These are phyloP conservation scores for Polypterus bichir DNA, from an alignment of 2,113 vertebrate species.

Conservation along the genomic window DNA sequence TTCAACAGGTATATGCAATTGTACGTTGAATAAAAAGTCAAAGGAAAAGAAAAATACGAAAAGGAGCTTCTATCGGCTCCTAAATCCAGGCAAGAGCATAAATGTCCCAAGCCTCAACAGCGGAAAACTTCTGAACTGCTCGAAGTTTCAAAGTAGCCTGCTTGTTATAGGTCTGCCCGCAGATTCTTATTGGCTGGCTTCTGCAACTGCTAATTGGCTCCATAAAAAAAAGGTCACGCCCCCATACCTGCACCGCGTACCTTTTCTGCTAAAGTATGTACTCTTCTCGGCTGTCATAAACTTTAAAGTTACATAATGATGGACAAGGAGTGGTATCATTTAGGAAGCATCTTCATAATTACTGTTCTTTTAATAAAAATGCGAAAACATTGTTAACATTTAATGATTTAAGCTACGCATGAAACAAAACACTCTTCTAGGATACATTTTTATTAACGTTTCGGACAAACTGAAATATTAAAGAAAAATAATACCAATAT, in stretches of 20 bases:
- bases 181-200: slow-evolving; percentile 8
- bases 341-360: no score
- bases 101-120: background rate
- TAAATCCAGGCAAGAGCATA: background rate
- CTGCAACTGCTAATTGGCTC: background rate
- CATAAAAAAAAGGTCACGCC: background rate
- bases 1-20: background rate
- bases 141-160: background rate
- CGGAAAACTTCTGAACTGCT: slow-evolving; percentile 6
- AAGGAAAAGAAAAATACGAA: no score
- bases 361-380: no score
- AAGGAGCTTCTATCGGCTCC: background rate
- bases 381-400: no score
- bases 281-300: background rate
- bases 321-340: no score
- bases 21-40: background rate
- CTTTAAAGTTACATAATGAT: no score
- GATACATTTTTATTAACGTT: no score
- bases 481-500: no score
- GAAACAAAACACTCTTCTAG: no score
- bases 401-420: no score
- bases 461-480: no score
- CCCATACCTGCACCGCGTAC: background rate
- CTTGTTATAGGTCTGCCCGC: slow-evolving; percentile 9
- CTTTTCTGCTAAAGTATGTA: background rate